These are phyloP conservation scores for Linepithema humile DNA, from an alignment of 1,140 invertebrate species.

Conservation along the genomic window DNA sequence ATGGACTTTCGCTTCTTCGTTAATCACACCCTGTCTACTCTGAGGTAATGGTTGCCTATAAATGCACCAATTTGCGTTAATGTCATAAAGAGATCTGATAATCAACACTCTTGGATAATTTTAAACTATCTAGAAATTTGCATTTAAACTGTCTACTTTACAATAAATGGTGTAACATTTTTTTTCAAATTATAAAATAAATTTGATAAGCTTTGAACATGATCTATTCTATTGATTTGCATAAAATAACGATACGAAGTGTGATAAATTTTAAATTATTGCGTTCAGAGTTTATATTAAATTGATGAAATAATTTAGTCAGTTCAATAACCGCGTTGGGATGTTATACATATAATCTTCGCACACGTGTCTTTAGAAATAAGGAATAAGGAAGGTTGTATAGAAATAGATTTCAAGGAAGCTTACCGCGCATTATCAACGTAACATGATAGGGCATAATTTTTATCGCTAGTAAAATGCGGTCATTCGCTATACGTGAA, in stretches of 20 bases:
- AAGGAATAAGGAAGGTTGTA: background rate
- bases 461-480: slow-evolving; percentile 10
- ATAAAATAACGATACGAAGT: background rate
- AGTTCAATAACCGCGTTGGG: background rate
- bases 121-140: background rate
- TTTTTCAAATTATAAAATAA: background rate
- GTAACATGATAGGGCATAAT: background rate
- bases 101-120: background rate
- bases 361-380: background rate
- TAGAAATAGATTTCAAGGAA: background rate
- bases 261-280: background rate
- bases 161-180: background rate
- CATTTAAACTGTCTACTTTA: background rate
- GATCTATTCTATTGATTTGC: background rate
- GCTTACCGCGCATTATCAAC: background rate
- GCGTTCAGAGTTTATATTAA: background rate
- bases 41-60: background rate
- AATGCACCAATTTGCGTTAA: background rate
- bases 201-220: background rate
- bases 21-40: background rate
- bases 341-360: background rate
- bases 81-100: background rate
- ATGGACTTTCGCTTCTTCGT: slow-evolving; percentile 22
- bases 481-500: background rate
- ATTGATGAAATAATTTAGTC: background rate